Base-by-base conservation (phyloP, 2,888 invertebrate genomes). In the Drosophila monieri region DNA sequence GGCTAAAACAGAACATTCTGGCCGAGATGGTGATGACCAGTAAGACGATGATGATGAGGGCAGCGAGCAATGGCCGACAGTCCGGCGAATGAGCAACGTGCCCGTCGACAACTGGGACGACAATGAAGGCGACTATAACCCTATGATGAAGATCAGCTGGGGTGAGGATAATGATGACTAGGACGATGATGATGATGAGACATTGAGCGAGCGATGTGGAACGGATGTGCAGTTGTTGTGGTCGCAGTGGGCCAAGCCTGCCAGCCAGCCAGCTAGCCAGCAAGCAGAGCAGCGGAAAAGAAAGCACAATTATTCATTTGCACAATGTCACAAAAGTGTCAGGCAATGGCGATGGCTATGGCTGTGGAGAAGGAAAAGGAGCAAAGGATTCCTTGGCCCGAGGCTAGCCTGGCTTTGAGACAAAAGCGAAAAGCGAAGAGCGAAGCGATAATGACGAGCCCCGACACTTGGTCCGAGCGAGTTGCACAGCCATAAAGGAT, bases 291-390 rank as follows among this genome's bases (percentile, higher is more conserved):
- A 41, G 39, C 43, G 21, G 21, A 12, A 79, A 88, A 83, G 83
- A 89, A 89, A 88, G 90, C 89, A 87, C 90, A 90, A 90, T 90
- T 90, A 90, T 89, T 89, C 89, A 89, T 90, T 89, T 81, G 85
- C 84, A 85, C 80, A 84, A 85, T 84, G 87, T 87, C 88, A 87
- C 87, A 89, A 85, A 85, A 85, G 84, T 89, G 88, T 88, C 84
- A 88, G 85, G 88, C 71, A 74, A 35, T 35, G 35, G 14, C 14
- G 35, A 35, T 35, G 35, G 35, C n/a, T 5, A 2, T 32, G 88
- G 83, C 85, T 85, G 9, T 27, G 27, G 9, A 27, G 27, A 27
- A 27, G 27, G 6, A 27, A 87, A 85, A 88, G 88, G 88, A 84
- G 86, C 89, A 88, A 88, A 88, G 89, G 85, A 84, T 84, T 88